Evolutionary conservation across 1,140 invertebrate species (phyloP), one percentile per base, ranked within the genome.

Genomic region (Brachionus asplanchnoidis): DNA sequence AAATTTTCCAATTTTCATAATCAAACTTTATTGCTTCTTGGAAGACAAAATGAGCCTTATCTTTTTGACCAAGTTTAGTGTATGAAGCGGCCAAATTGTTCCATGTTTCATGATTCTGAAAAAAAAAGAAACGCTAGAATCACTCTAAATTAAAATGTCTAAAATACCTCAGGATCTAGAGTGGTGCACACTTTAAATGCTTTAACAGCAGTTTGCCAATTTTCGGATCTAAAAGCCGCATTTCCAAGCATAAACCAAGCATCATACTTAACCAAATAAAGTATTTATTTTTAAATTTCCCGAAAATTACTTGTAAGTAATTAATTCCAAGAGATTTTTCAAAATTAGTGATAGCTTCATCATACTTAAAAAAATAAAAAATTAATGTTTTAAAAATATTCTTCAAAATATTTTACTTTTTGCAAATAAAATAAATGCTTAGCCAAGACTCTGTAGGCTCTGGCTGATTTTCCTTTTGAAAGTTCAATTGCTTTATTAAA

Each of bases 71-170:
- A 75, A 94, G 89, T 87, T 95, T 94, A 7, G 96, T 93, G 86
- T 97, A 96, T 4, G 94, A 95, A 88, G 96, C 95, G 11, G 95
- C 94, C 73, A 99, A 90, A 90, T 99, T 99, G 89, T 97, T 98
- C 97, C 97, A 99, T 0, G 95, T 95, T 90, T 98, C 95, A 89
- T 95, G 98, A 85, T 94, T 94, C 90, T 95, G 77, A 75, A 8
- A 84, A 70, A 60, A 85, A 85, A 85, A 84, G 53, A 20, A n/a
- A 56, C 4, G 32, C 32, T 36, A 4, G 32, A 56, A 75, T 0
- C 1, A 32, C 7, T 65, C 6, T 11, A 14, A 42, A 77, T 20
- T 53, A 36, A 78, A 65, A 8, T 12, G 42, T 17, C 80, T 44
- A 78, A 89, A 90, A 87, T 88, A 93, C 93, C 86, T 93, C 94